A percentile compares a stretch with the other conserved stretches of the same genome.
Conservation (phyloP, 2,888 invertebrate genomes). For the Boloria selene region DNA sequence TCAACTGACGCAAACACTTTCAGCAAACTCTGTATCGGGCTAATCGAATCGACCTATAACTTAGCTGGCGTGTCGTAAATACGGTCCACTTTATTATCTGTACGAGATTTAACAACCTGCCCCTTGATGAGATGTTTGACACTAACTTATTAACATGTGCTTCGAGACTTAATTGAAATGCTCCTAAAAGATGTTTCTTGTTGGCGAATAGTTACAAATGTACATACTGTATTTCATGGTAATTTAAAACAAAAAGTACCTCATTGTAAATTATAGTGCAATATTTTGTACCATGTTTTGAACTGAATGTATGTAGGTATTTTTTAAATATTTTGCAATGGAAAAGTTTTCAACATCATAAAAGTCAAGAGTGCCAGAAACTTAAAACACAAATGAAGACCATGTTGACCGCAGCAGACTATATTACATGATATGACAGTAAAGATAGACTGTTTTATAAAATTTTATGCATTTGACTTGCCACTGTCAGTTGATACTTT, state of each 20-base stretch:
- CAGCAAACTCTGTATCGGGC: conserved; percentile 61
- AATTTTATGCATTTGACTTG: conserved; percentile 53
- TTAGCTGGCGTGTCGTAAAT: conserved; percentile 63
- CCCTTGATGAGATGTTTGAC: conserved; percentile 44
- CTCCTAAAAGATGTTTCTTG: conserved; percentile 37
- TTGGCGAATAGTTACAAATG: conserved; percentile 1
- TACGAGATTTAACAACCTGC: conserved; percentile 55
- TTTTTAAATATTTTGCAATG: background rate
- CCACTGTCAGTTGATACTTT: conserved; percentile 62
- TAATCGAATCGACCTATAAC: conserved; percentile 72
- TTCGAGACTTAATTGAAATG: conserved; percentile 53
- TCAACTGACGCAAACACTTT: conserved; percentile 61
- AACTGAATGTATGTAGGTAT: too few species aligned
- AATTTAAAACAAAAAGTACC: too few species aligned
- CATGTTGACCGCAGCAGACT: conserved; percentile 43
- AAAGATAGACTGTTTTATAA: conserved; percentile 38
- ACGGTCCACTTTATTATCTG: conserved; percentile 65
- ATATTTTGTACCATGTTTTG: too few species aligned
- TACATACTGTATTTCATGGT: background rate
- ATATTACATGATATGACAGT: conserved; percentile 42
- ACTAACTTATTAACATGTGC: conserved; percentile 37
- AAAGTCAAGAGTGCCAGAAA: conserved; percentile 16
- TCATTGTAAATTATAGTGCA: too few species aligned
- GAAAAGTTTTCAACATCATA: conserved; percentile 11
- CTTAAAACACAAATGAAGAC: conserved; percentile 40